A percentile compares a stretch with the other conserved stretches of the same genome.
These are phyloP conservation scores for Hyposmocoma kahamanoa DNA, from an alignment of 1,140 invertebrate genomes.

Conservation along the genomic window DNA sequence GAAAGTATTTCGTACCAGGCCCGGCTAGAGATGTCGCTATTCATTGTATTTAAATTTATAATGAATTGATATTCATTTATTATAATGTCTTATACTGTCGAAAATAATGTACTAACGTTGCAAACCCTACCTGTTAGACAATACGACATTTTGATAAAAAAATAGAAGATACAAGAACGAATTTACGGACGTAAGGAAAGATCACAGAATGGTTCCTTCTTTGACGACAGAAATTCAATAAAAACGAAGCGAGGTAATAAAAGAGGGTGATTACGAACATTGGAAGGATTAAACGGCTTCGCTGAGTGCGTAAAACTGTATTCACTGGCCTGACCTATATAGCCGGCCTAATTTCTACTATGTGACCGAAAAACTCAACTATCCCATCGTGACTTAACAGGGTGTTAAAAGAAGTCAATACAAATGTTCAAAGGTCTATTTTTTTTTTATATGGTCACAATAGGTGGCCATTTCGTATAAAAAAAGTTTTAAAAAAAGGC, in stretches of 20 bases:
- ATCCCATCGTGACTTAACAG: neutral
- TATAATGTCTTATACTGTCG: neutral
- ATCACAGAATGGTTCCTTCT: neutral
- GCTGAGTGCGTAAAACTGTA: slow-evolving; percentile 30
- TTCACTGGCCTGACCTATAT: slow-evolving; percentile 52
- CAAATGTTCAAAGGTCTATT: neutral
- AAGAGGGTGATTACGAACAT: slow-evolving; percentile 25
- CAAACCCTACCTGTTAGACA: neutral
- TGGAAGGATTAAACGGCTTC: slow-evolving; percentile 28
- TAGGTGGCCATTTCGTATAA: too few species aligned
- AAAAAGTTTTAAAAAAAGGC: too few species aligned
- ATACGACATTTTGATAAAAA: neutral
- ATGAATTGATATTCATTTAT: too few species aligned
- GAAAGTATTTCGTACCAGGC: too few species aligned
- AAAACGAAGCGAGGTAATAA: slow-evolving; percentile 25
- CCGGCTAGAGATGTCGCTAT: too few species aligned
- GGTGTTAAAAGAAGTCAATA: neutral
- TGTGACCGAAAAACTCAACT: neutral
- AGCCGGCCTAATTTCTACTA: slow-evolving; percentile 46
- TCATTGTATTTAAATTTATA: too few species aligned
- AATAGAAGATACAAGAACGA: neutral
- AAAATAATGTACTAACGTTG: neutral
- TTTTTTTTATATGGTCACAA: too few species aligned
- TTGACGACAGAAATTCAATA: slow-evolving; percentile 13
- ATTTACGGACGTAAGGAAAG: neutral